phyloP scores from a whole-genome alignment of 92 coral and sea anemone species.

The Actinernus sp. region DNA sequence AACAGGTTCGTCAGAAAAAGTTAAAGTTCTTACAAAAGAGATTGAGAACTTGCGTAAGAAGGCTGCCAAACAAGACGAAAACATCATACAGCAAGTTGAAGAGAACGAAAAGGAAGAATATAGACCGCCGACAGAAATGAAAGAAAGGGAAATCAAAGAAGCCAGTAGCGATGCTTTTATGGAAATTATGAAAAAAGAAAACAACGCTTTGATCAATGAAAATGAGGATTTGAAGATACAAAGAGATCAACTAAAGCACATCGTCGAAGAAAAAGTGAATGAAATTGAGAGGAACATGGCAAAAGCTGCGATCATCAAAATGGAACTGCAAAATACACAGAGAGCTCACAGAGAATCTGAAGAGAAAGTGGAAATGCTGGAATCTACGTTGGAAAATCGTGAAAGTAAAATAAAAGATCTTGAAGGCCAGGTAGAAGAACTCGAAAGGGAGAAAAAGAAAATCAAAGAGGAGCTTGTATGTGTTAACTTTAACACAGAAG shows the following conservation, averaged over 20 bases:
- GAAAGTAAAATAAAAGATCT: background rate
- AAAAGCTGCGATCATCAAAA: constrained; percentile 46
- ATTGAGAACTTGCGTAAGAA: constrained; percentile 1
- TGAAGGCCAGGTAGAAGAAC: background rate
- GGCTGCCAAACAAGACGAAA: background rate
- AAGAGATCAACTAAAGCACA: constrained; percentile 70
- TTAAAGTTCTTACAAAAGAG: constrained; percentile 3
- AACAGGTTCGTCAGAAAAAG: constrained; percentile 1
- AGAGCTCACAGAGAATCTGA: constrained; percentile 47
- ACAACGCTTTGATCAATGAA: constrained; percentile 70
- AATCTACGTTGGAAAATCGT: constrained; percentile 6
- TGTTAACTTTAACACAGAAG: constrained; percentile 6
- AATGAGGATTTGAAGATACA: constrained; percentile 77
- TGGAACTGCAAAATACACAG: constrained; percentile 43
- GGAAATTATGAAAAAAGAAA: constrained; percentile 86
- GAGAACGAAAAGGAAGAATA: constrained; percentile 5
- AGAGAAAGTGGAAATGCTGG: constrained; percentile 8
- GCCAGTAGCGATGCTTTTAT: constrained; percentile 43
- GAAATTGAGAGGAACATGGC: constrained; percentile 67
- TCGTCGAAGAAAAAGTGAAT: constrained; percentile 79
- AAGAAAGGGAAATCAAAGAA: background rate
- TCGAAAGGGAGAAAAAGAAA: constrained; percentile 1
- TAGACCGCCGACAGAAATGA: constrained; percentile 22
- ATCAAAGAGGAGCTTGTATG: constrained; percentile 7
- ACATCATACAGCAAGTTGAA: constrained; percentile 2